Evolutionary conservation across 2,888 invertebrate genomes (phyloP), one percentile per base, ranked within the genome.

Genomic region (Cheilosia impressa): DNA sequence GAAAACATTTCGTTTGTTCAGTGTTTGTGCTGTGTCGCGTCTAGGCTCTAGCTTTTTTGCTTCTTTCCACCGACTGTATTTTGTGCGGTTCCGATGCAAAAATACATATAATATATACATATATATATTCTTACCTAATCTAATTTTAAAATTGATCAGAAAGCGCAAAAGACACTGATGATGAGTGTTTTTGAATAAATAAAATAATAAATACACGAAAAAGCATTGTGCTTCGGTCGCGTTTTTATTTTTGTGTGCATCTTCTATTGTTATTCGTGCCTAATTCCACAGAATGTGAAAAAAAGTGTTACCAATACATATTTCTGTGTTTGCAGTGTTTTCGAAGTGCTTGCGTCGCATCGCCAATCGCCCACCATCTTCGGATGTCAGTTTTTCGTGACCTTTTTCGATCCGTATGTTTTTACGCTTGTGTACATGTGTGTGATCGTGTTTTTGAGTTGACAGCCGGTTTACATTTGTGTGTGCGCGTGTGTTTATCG

Each of bases 111-210:
- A 34, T 38, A 38, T 4, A 62, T 55, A 69, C 19, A 57, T 62
- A 53, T 47, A 52, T 47, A 63, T 34, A 65, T 65, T 84, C 84
- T 75, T 84, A 84, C 85, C 81, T 85, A 85, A 85, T 80, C 85
- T 85, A 85, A 85, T 72, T 81, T 85, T 85, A 85, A 84, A 85
- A 85, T 85, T 77, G 71, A 85, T 85, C 85, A 85, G 76, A 81
- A 76, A 66, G 50, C 73, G 81, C 85, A 62, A 57, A 76, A 76
- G 57, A 84, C 53, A 75, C 68, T 76, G 19, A 60, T 73, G 82
- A 83, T 68, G 85, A 80, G 76, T 71, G 76, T 53, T 65, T 76
- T 71, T 68, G 52, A 71, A 69, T 38, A 79, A 66, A 75, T 80
- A 62, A 63, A 68, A 53, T 47, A 43, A 76, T 58, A 77, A 76